Percentiles rank a stretch among this genome's conserved stretches.
phyloP scores from a whole-genome alignment of 2,797 vertebrate genomes.

The Pseudotriccus pelzelni region DNA sequence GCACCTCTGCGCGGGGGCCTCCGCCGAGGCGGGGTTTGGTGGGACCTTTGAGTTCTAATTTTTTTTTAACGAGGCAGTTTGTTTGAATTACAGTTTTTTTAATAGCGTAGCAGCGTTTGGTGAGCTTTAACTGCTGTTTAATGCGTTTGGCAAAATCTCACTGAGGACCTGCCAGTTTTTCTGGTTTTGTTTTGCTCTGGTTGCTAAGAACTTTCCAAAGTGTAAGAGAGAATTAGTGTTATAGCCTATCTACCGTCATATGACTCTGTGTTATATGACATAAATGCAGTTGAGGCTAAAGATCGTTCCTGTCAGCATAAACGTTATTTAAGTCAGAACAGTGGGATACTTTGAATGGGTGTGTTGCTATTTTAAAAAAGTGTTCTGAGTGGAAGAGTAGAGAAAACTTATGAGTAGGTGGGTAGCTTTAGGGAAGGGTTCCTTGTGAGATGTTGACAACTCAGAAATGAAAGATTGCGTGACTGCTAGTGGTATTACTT shows the following conservation, averaged over 20 bases:
- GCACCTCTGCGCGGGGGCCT: neutral
- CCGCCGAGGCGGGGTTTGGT: neutral
- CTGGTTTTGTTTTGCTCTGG: neutral
- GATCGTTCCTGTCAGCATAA: neutral
- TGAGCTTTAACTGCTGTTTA: neutral
- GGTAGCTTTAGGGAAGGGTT: neutral
- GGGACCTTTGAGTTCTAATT: neutral
- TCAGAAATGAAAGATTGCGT: neutral
- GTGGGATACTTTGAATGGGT: neutral
- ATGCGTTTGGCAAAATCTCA: neutral
- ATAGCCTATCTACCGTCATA: neutral
- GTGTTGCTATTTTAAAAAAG: neutral
- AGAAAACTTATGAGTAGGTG: neutral
- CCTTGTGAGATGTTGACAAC: neutral
- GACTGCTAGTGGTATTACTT: neutral
- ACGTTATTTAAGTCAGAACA: neutral
- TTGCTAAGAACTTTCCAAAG: neutral
- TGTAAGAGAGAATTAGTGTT: neutral
- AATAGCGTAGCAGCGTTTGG: neutral
- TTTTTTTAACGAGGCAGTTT: neutral
- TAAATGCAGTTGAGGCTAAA: neutral
- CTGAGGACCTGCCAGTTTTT: neutral
- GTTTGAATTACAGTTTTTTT: fast-evolving
- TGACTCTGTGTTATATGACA: neutral
- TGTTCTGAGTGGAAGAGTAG: neutral